Percentiles rank a stretch among this genome's conserved stretches.
Conservation (phyloP, 2,888 invertebrate species). For the Yponomeuta sedellus region DNA sequence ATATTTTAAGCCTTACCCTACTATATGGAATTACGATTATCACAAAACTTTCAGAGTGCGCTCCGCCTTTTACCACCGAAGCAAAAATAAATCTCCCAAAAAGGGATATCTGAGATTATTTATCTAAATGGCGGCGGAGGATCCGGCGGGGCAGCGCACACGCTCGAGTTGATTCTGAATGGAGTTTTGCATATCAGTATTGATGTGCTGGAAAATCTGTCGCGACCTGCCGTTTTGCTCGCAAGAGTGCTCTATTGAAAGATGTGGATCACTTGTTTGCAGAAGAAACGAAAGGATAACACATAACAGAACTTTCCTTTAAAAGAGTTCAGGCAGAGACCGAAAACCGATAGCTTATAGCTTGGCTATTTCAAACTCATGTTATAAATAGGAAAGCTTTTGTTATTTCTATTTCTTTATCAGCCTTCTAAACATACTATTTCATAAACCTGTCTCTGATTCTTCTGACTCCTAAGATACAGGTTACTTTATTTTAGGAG, state of each 20-base stretch:
- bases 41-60: not conserved
- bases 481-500: no score
- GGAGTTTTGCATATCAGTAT: conserved; percentile 12
- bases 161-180: conserved; percentile 6
- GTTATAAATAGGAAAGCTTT: no score
- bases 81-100: conserved; percentile 41
- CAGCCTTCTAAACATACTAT: no score
- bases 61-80: conserved; percentile 25
- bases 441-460: no score
- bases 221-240: not conserved
- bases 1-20: no score
- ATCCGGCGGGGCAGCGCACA: conserved; percentile 4
- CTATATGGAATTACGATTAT: no score
- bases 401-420: not conserved
- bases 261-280: not conserved
- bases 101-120: conserved; percentile 38
- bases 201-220: conserved; percentile 12
- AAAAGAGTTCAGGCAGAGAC: no score
- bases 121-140: conserved; percentile 27
- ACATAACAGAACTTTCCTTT: no score
- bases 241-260: not conserved
- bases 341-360: no score
- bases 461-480: no score
- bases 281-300: no score
- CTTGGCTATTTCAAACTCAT: no score